A percentile compares a stretch with the other conserved stretches of the same genome.
Evolutionary conservation across 2,797 vertebrate genomes (phyloP).

Genomic region (Notoglanidium macrostoma): DNA sequence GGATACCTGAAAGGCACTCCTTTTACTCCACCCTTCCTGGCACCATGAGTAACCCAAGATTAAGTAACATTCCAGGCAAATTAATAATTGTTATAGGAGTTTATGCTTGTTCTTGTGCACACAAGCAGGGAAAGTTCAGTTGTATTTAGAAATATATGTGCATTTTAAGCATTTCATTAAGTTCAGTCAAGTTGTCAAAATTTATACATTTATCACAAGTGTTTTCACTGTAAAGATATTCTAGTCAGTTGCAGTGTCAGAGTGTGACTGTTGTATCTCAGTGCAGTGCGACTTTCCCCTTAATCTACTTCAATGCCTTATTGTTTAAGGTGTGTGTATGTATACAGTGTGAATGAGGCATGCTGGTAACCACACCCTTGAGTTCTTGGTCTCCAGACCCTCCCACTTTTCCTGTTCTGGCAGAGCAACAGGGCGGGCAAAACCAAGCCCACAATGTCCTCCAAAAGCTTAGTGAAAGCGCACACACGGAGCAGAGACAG

Average conservation of each 20-base stretch:
- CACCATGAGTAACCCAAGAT: slow-evolving; percentile 52
- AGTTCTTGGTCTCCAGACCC: slow-evolving; percentile 47
- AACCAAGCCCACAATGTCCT: slow-evolving; percentile 66
- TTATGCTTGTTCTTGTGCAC: slow-evolving; percentile 33
- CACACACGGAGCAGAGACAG: slow-evolving; percentile 63
- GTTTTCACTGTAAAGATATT: background rate
- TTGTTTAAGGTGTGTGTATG: slow-evolving; percentile 39
- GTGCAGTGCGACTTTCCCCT: background rate
- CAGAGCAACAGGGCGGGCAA: slow-evolving; percentile 64
- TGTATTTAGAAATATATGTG: background rate
- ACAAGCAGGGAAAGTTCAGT: background rate
- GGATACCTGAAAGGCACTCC: slow-evolving; percentile 53
- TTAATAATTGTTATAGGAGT: slow-evolving; percentile 59
- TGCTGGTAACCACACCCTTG: slow-evolving; percentile 67
- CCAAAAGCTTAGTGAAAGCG: slow-evolving; percentile 42
- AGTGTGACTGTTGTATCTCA: background rate
- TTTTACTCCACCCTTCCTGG: slow-evolving; percentile 45
- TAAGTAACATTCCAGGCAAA: slow-evolving; percentile 26
- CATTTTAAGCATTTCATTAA: too few relatives aligned
- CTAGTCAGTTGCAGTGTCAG: background rate
- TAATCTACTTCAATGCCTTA: background rate
- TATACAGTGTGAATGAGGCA: slow-evolving; percentile 33
- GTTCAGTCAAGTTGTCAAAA: background rate
- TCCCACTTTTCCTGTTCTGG: slow-evolving; percentile 45
- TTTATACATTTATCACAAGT: background rate